phyloP scores from a whole-genome alignment of 2,888 invertebrate species.

The Sphaerophoria taeniata region DNA sequence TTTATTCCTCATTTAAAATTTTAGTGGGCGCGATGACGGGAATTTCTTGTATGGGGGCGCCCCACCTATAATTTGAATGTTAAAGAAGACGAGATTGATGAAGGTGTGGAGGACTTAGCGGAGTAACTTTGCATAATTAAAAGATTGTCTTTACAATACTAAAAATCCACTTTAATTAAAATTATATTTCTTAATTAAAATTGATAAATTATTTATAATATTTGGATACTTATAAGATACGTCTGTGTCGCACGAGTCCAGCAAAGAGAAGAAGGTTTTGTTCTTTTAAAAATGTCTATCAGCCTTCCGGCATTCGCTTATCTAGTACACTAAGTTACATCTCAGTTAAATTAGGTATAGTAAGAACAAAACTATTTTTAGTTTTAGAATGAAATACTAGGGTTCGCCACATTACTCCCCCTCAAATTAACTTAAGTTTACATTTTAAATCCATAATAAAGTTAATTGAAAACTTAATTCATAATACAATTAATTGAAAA shows the following conservation, averaged over 20 bases:
- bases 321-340: neutral
- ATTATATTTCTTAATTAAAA: neutral
- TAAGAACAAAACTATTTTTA: neutral
- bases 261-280: neutral
- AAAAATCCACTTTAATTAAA: neutral
- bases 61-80: too few relatives aligned
- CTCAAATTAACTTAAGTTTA: constrained; percentile 20
- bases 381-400: neutral
- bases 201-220: neutral
- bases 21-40: too few relatives aligned
- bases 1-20: too few relatives aligned
- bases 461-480: neutral
- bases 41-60: too few relatives aligned
- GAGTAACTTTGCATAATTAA: neutral
- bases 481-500: neutral
- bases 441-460: neutral
- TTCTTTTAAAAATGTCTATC: neutral
- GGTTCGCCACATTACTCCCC: constrained; percentile 19
- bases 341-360: neutral
- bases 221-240: neutral
- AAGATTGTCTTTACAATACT: neutral
- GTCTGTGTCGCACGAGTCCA: neutral
- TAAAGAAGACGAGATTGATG: too few relatives aligned
- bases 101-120: neutral
- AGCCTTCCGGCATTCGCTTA: neutral